phyloP scores from a whole-genome alignment of 2,888 invertebrate genomes.

The Melinaea marsaeus region DNA sequence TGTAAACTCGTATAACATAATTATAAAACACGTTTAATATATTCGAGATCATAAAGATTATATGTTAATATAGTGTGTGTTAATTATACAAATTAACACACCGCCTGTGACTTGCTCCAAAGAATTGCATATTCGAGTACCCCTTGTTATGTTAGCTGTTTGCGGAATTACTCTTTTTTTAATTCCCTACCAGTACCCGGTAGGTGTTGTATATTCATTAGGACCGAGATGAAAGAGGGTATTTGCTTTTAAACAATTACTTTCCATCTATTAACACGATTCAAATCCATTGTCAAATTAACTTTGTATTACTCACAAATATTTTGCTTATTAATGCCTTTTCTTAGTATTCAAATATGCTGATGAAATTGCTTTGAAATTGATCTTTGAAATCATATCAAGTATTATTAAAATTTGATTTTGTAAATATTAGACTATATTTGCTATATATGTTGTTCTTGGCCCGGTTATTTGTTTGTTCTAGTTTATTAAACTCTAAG shows the following conservation, averaged over 20 bases:
- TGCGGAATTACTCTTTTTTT: slow-evolving; percentile 46
- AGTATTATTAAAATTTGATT: neutral
- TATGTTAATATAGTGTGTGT: no score
- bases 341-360: no score
- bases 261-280: slow-evolving; percentile 7
- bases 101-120: slow-evolving; percentile 31
- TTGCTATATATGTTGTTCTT: neutral
- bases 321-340: no score
- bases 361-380: no score
- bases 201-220: slow-evolving; percentile 46
- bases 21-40: no score
- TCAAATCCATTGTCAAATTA: neutral
- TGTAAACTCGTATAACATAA: no score
- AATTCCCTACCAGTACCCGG: slow-evolving; percentile 40
- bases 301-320: neutral
- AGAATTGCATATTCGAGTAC: slow-evolving; percentile 38
- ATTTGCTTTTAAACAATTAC: slow-evolving; percentile 38
- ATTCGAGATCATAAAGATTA: no score
- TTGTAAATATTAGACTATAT: neutral
- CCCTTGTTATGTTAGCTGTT: slow-evolving; percentile 48
- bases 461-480: slow-evolving; percentile 6
- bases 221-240: slow-evolving; percentile 39
- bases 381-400: neutral
- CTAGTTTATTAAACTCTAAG: neutral
- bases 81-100: no score